Evolutionary conservation across 2,797 vertebrate genomes (phyloP).

Genomic region (Scolopax rusticola): DNA sequence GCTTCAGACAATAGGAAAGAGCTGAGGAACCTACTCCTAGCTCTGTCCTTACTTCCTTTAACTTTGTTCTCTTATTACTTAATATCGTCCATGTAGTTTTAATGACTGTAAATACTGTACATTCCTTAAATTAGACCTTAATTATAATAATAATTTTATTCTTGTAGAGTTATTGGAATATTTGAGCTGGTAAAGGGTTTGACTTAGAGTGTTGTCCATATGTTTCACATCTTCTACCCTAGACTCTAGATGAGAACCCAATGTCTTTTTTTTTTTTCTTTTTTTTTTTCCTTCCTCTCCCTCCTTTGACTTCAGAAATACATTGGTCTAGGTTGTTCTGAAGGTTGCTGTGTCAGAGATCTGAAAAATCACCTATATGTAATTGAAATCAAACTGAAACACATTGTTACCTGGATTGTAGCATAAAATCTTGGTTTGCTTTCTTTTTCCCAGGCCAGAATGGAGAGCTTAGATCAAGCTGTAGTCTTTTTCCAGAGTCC

Average conservation of each 20-base stretch:
- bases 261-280: background rate
- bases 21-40: background rate
- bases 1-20: background rate
- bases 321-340: background rate
- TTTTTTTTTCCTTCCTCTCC: too few relatives aligned
- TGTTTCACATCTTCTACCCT: background rate
- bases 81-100: background rate
- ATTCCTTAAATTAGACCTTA: slow-evolving; percentile 61
- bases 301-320: background rate
- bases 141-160: slow-evolving; percentile 72
- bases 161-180: slow-evolving; percentile 39
- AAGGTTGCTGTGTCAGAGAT: background rate
- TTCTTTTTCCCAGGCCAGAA: background rate
- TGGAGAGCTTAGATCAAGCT: background rate
- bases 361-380: background rate
- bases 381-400: background rate
- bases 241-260: background rate
- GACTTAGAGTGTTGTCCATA: background rate
- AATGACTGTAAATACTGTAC: slow-evolving; percentile 74
- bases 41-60: background rate
- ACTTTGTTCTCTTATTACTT: background rate
- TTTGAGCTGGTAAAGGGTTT: background rate
- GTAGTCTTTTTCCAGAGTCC: background rate
- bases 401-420: background rate
- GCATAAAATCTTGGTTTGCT: background rate